Base-by-base conservation (phyloP, 2,888 invertebrate genomes). In the Conops quadrifasciatus region DNA sequence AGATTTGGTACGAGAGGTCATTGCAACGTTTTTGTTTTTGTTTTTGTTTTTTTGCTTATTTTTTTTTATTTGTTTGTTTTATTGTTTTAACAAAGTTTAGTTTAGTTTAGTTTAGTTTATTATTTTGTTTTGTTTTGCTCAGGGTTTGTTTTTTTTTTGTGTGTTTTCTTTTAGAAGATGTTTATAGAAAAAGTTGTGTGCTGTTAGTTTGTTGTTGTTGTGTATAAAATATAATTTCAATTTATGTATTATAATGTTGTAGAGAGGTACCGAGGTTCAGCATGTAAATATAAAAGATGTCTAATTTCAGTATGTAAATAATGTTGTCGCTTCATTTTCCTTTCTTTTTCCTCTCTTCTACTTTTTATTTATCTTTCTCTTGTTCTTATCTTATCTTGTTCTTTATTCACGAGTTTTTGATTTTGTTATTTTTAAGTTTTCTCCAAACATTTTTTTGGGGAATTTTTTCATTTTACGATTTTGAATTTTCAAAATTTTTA, bases 1-100 rank as follows among this genome's bases (percentile, higher is more conserved):
- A 68, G 62, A 77, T 78, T 78, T 78, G 77, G 77, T 78, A 75
- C 75, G 74, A 76, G 74, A 77, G 75, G 76, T 77, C 76, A 76
- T 78, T 78, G 78, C 78, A 78, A 78, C 75, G 73, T 70, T 73
- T 73, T 75, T 71, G 64, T 63, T 71, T 51, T 60, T 28, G 53
- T 49, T 15, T 56, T 67, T 67, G 11, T n/a, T 26, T 59, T 67
- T 47, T 60, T 58, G 28, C 47, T 67, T 21, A 45, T 45, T 59
- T 66, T 30, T 66, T 36, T 60, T 19, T 49, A 67, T 47, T 43
- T 45, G 47, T 67, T 36, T 26, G 45, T 45, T 67, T 49, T 53
- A 0, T 53, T 53, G 19, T 53, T 53, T 2, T 53, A 21, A 21
- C 9, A n/a, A n/a, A n/a, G n/a, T n/a, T n/a, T n/a, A n/a, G n/a